Evolutionary conservation across 2,797 vertebrate genomes (phyloP).

Genomic region (Sebastes oblongus): DNA sequence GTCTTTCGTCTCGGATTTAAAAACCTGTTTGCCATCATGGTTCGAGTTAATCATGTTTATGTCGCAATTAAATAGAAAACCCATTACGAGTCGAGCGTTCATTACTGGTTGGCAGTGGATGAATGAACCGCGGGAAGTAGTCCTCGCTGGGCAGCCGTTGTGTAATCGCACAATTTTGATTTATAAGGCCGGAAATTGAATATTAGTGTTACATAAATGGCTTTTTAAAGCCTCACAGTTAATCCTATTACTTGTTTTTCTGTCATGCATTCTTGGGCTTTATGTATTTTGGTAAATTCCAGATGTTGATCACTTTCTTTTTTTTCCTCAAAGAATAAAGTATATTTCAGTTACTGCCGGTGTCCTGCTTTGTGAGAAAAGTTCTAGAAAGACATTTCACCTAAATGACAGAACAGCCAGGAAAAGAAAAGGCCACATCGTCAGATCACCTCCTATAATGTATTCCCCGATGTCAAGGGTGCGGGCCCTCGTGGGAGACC

Average conservation of each 20-base stretch:
- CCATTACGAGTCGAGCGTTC: conserved; percentile 40
- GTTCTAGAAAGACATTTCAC: neutral
- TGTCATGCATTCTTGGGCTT: conserved; percentile 23
- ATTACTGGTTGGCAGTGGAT: conserved; percentile 46
- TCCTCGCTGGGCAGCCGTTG: conserved; percentile 51
- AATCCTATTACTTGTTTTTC: conserved; percentile 54
- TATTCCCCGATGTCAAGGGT: conserved; percentile 35
- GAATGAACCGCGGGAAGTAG: conserved; percentile 33
- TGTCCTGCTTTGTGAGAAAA: neutral
- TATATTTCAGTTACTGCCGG: conserved; percentile 26
- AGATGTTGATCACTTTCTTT: neutral
- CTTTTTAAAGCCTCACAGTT: conserved; percentile 48
- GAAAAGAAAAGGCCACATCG: conserved; percentile 29
- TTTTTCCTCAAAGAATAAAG: conserved; percentile 44
- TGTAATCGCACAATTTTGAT: conserved; percentile 51
- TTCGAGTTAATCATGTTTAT: conserved; percentile 58
- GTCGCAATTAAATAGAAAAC: conserved; percentile 41
- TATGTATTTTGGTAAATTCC: conserved; percentile 14
- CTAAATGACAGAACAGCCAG: neutral
- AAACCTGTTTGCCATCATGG: conserved; percentile 6
- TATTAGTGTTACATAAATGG: conserved; percentile 60
- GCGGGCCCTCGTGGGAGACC: conserved; percentile 40
- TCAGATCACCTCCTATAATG: conserved; percentile 30
- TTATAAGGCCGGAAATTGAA: conserved; percentile 58
- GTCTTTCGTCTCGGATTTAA: neutral